Base-by-base conservation (phyloP, 1,140 invertebrate species). In the Drosophila serrata region DNA sequence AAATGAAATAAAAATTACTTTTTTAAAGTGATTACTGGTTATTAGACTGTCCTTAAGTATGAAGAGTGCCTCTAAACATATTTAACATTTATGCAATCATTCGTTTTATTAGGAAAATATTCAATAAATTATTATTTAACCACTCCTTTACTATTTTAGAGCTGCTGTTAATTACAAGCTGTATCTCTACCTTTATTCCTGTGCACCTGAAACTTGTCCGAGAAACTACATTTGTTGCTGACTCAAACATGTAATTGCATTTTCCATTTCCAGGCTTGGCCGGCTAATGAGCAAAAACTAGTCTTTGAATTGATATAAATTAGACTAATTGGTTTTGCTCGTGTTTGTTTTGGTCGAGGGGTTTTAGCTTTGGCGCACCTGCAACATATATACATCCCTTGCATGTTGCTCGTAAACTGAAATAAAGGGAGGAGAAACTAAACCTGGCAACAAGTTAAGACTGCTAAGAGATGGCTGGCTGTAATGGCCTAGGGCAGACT, bases 261-360 rank as follows among this genome's bases (percentile, higher is more conserved):
- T 72, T 72, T 29, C 51, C 49, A 48, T 69, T 72, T 70, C 11
- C 17, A 13, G 17, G 12, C 43, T 56, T 45, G 48, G 40, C 33
- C 40, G 40, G 46, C 40, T 70, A 80, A 82, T 58, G 70, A 62
- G 63, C 35, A 78, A 65, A 86, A 85, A 60, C 62, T 60, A 22
- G 24, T 45, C 22, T 27, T 43, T 42, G 58, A 77, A 84, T 84
- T 87, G 62, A 67, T 63, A 67, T 70, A 74, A 76, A 84, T 82
- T 70, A 74, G 67, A 42, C 39, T 80, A 88, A 88, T 88, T 80
- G 49, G 80, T 67, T 53, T 76, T 73, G 33, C 43, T 53, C 48
- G 68, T 67, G 65, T 69, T 64, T 77, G 63, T 39, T 76, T 49
- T 61, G 67, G 46, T 27, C 33, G 22, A 27, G 19, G 12, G 29